Base-by-base conservation (phyloP, 2,113 vertebrate species). In the Oreochromis tanganicae region DNA sequence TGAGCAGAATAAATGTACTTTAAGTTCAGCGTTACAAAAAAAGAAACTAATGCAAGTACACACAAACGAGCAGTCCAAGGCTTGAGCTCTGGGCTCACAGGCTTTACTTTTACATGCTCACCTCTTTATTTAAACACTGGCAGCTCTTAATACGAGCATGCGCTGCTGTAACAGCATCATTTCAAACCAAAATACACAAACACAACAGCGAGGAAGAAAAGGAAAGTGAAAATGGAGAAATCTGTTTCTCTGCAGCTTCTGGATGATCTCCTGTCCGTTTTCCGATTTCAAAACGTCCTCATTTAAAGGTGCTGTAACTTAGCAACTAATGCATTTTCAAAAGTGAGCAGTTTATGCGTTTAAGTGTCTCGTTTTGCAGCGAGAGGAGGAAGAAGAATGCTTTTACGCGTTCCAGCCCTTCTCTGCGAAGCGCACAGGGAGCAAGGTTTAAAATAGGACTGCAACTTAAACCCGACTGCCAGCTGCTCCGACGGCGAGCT, bases 281-380 rank as follows among this genome's bases (percentile, higher is more conserved):
- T 4, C 36, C 34, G 17, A 84, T 52, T 81, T 88, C 11, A 52
- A 85, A 50, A 43, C 2, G 3, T 61, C 87, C 75, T 61, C 9
- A 3, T 80, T 41, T 59, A 59, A 34, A 12, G 9, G 6, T 36
- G 10, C 24, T 36, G 84, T 89, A 83, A 54, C 88, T 81, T 21
- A 86, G 88, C 84, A 84, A 84, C 88, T 52, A 83, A 86, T 61
- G 88, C 81, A 81, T 34, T 59, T 81, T 75, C 63, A 56, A 85
- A 43, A 84, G 57, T 82, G 81, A 3, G 81, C 43, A 0, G 43
- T 81, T 78, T 52, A 52, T n/a, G 73, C 46, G 1, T 85, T 55
- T 85, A 82, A 85, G 66, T 27, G 66, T 88, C 36, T 78, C 12
- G 43, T 27, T 59, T 50, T 13, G 32, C 24, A 27, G 80, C 43